Evolutionary conservation across 2,888 invertebrate species (phyloP).

Genomic region (Rotaria macrura): DNA sequence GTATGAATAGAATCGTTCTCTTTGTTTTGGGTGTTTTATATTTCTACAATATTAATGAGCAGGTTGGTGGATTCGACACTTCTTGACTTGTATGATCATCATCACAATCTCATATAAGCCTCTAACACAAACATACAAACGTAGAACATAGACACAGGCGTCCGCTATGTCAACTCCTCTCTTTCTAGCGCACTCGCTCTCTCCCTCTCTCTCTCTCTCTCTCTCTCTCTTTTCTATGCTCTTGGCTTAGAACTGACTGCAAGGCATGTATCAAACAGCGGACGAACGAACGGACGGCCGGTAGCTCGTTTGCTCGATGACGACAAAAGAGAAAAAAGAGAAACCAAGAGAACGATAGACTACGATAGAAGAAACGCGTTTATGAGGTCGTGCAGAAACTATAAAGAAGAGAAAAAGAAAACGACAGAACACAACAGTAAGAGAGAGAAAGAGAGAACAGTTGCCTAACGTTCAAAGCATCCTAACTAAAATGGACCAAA

Average conservation of each 20-base stretch:
- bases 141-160: not conserved
- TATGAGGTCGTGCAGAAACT: not conserved
- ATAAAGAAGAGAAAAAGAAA: not conserved
- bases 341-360: not conserved
- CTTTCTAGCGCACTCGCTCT: not conserved
- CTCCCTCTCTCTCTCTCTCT: too few relatives aligned
- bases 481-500: not conserved
- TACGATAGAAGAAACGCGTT: not conserved
- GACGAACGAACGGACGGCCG: not conserved
- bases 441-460: not conserved
- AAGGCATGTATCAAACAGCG: not conserved
- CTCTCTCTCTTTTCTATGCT: not conserved
- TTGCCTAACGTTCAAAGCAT: not conserved
- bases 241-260: not conserved
- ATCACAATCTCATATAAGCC: not conserved
- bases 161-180: conserved; percentile 2
- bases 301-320: not conserved
- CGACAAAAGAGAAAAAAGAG: not conserved
- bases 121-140: not conserved
- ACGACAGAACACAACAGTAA: not conserved
- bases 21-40: too few relatives aligned
- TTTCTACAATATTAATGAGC: not conserved
- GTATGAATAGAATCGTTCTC: not conserved
- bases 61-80: not conserved
- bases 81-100: not conserved